Evolutionary conservation across 2,113 vertebrate species (phyloP), one percentile per base, ranked within the genome.

Genomic region (Onychostruthus taczanowskii): DNA sequence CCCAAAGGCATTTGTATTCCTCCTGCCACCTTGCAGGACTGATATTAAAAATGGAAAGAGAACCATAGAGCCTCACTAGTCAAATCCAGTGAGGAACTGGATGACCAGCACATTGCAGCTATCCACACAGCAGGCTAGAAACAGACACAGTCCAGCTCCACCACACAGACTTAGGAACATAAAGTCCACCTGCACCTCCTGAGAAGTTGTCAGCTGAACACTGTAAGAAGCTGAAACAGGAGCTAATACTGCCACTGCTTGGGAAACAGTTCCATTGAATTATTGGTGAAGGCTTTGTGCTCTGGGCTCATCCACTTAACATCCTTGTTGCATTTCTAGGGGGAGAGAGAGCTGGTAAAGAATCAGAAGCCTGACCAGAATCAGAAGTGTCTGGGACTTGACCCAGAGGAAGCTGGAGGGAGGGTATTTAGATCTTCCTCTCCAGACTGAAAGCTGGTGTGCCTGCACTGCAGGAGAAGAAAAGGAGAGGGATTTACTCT

Each of bases 1-100:
- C 87, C 88, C 89, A 87, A 90, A 77, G 59, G 64, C 59, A 86
- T 91, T 33, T 93, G 82, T 46, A 77, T 77, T 90, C 39, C 53
- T 69, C 46, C 26, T 81, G 75, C 28, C 61, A 78, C 52, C 63
- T 58, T 63, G 64, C 28, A 66, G 76, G 75, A 87, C 50, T 41
- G 67, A 20, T 39, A 59, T 11, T 28, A 67, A 67, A 91, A 75
- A 56, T 2, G 17, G 33, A 37, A 72, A 73, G 31, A 84, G 43
- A 53, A 69, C 39, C 28, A 47, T 17, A 80, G 28, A 76, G 26
- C 47, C 68, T 90, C 49, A 14, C 44, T 14, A 63, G 31, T 43
- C 33, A 74, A 84, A 84, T 19, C 76, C 18, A 56, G 73, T 2
- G 21, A 89, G 31, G 52, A 61, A 88, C 35, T 64, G 47, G 47